These are phyloP conservation scores for Otus sunia DNA, from an alignment of 2,113 vertebrate genomes.

Conservation along the genomic window DNA sequence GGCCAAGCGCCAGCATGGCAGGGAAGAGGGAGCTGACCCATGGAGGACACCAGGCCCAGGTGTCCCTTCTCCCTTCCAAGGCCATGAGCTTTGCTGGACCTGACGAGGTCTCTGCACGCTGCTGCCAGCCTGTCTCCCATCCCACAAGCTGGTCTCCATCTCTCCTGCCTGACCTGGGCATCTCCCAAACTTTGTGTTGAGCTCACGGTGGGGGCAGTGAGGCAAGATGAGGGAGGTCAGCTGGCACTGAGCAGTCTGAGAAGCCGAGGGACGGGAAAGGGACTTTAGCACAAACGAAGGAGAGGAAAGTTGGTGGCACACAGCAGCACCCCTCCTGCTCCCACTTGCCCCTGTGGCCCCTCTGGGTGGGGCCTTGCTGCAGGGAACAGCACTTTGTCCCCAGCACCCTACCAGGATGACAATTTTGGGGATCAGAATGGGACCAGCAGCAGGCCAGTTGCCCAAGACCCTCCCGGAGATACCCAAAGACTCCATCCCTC, in stretches of 20 bases:
- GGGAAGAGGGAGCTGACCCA: background rate
- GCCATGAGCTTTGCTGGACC: background rate
- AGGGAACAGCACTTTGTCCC: background rate
- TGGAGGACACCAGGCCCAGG: background rate
- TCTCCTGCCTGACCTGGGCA: background rate
- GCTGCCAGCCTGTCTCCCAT: background rate
- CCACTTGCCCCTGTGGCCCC: accelerated
- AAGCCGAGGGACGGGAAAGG: background rate
- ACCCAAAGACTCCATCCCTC: background rate
- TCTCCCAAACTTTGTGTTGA: background rate
- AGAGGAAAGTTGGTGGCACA: background rate
- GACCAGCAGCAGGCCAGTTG: background rate
- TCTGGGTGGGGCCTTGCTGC: background rate
- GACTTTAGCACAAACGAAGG: background rate
- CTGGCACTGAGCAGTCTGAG: background rate
- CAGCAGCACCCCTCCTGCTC: background rate
- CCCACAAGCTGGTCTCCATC: background rate
- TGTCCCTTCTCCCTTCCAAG: background rate
- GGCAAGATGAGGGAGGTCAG: background rate
- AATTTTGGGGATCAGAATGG: background rate
- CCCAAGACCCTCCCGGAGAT: background rate
- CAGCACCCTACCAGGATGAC: accelerated
- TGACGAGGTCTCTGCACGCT: accelerated
- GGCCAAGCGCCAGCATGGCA: accelerated
- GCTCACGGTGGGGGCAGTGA: accelerated